Evolutionary conservation across 1,140 invertebrate genomes (phyloP).

Genomic region (Drosophila cardini): DNA sequence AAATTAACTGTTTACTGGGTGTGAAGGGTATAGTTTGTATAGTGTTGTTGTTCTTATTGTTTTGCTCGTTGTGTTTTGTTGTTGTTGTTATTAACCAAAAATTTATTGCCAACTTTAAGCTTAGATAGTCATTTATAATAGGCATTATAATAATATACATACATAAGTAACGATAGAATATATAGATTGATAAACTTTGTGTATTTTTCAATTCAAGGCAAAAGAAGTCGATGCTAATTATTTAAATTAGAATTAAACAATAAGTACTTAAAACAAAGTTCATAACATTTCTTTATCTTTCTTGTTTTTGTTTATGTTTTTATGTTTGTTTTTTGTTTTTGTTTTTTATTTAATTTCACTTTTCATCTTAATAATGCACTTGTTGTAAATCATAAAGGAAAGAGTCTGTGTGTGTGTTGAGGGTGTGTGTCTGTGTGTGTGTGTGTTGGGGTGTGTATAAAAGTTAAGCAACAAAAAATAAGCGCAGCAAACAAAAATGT

Average conservation of each 20-base stretch:
- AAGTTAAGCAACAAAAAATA: constrained; percentile 69
- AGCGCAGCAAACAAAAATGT: constrained; percentile 66
- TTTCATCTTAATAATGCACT: constrained; percentile 72
- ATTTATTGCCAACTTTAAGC: constrained; percentile 75
- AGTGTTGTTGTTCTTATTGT: constrained; percentile 7
- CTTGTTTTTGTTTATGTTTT: constrained; percentile 21
- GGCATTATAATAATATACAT: constrained; percentile 80
- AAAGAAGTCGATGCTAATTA: constrained; percentile 39
- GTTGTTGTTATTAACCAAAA: constrained; percentile 52
- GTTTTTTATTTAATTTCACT: constrained; percentile 45
- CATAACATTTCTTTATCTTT: constrained; percentile 62
- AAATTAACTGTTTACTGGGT: too few relatives aligned
- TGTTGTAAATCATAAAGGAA: constrained; percentile 63
- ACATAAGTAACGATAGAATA: constrained; percentile 79
- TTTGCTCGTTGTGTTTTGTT: constrained; percentile 30
- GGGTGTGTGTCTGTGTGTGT: constrained; percentile 18
- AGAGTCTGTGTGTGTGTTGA: constrained; percentile 26
- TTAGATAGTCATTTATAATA: constrained; percentile 69
- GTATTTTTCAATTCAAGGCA: constrained; percentile 39
- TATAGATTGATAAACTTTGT: constrained; percentile 55
- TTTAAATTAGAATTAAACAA: constrained; percentile 77
- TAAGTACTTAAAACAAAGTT: constrained; percentile 83
- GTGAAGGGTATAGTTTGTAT: not conserved
- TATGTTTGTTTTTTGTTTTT: constrained; percentile 29
- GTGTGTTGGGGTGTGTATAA: constrained; percentile 36